A percentile compares a stretch with the other conserved stretches of the same genome.
Evolutionary conservation across 2,797 vertebrate genomes (phyloP).

Genomic region (Knipowitschia caucasica): DNA sequence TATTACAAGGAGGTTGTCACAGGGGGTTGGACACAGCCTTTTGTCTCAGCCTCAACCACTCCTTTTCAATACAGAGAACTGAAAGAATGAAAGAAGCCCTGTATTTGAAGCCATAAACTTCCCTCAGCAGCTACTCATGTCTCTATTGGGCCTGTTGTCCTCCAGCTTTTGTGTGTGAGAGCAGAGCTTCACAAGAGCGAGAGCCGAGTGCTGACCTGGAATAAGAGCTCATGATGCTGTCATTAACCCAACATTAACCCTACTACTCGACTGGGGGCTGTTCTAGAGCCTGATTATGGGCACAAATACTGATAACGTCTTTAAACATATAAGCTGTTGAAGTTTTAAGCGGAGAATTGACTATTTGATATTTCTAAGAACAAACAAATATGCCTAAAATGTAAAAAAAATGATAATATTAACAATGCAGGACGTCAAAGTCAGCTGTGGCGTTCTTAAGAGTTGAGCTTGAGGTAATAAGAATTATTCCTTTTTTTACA

Average conservation of each 20-base stretch:
- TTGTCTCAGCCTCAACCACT: constrained; percentile 49
- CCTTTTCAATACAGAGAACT: constrained; percentile 33
- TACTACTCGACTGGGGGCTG: constrained; percentile 17
- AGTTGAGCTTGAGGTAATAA: no score
- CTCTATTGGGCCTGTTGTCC: constrained; percentile 52
- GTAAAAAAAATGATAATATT: background rate
- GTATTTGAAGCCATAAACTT: constrained; percentile 65
- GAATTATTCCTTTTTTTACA: no score
- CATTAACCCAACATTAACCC: constrained; percentile 73
- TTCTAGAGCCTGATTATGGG: constrained; percentile 16
- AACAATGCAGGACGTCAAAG: background rate
- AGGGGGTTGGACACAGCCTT: constrained; percentile 26
- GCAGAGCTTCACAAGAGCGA: constrained; percentile 30
- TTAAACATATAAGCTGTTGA: background rate
- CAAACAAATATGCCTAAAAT: background rate
- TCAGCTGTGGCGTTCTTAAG: no score
- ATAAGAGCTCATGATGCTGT: constrained; percentile 66
- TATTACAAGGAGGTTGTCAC: constrained; percentile 44
- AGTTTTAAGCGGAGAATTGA: no score
- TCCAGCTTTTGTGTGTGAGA: constrained; percentile 52
- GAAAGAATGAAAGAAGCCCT: constrained; percentile 45
- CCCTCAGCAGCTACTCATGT: constrained; percentile 54
- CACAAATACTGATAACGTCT: constrained; percentile 24
- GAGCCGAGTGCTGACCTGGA: constrained; percentile 55
- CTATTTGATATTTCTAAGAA: background rate